These are phyloP conservation scores for Bufotes viridis DNA, from an alignment of 2,797 vertebrate species.

Conservation along the genomic window DNA sequence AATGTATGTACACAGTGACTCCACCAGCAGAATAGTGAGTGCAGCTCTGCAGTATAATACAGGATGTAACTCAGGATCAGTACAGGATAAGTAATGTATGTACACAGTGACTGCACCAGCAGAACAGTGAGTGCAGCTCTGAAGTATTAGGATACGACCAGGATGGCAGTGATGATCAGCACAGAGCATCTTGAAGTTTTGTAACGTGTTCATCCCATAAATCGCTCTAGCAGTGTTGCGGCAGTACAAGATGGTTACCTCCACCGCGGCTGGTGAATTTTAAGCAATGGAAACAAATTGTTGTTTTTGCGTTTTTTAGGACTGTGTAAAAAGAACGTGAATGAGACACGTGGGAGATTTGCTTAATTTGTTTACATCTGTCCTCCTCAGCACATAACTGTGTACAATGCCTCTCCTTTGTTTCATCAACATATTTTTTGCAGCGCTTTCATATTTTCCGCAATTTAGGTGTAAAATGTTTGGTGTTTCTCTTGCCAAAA, in stretches of 20 bases:
- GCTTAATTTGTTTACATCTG: constrained; percentile 24
- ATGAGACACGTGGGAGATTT: constrained; percentile 37
- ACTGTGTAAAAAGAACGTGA: background rate
- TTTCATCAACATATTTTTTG: constrained; percentile 46
- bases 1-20: no score
- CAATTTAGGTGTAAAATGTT: constrained; percentile 57
- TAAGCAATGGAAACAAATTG: background rate
- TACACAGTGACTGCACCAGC: no score
- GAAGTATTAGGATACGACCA: background rate
- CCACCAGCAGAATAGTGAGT: no score
- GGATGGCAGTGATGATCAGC: background rate
- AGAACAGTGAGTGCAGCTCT: background rate
- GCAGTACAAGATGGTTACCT: background rate
- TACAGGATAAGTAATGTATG: no score
- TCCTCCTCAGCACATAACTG: constrained; percentile 11
- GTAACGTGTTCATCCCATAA: background rate
- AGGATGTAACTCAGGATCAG: no score
- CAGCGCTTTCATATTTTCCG: constrained; percentile 50
- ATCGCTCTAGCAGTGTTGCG: background rate
- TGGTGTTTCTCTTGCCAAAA: constrained; percentile 41
- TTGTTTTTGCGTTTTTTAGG: constrained; percentile 18
- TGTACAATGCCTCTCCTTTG: constrained; percentile 28
- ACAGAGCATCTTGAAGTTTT: background rate
- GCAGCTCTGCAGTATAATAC: no score
- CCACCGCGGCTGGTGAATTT: background rate